Percentiles rank a stretch among this genome's conserved stretches.
These are phyloP conservation scores for Tragelaphus scriptus DNA, from an alignment of 2,113 vertebrate genomes.

Conservation along the genomic window DNA sequence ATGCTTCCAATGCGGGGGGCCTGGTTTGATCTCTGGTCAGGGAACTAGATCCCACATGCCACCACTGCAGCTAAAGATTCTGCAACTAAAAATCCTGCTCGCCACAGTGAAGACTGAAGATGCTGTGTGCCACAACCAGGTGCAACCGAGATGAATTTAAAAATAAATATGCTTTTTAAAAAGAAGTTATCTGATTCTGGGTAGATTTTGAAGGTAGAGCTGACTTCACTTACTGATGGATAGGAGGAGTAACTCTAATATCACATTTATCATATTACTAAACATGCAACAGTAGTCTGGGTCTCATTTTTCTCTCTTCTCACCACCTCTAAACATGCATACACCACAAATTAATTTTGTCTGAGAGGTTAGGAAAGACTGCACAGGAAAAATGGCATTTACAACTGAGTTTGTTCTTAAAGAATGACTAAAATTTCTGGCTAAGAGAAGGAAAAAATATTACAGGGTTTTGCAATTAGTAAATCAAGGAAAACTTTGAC, in stretches of 20 bases:
- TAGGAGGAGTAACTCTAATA: neutral
- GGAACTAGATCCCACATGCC: neutral
- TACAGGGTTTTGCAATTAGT: neutral
- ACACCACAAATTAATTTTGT: neutral
- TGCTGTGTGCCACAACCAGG: neutral
- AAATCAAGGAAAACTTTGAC: constrained; percentile 19
- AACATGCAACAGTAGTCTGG: neutral
- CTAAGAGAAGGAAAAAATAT: neutral
- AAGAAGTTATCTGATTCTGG: neutral
- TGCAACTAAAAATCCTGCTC: neutral
- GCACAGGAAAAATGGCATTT: neutral
- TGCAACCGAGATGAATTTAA: neutral
- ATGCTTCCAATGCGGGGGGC: neutral
- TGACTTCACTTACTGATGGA: neutral
- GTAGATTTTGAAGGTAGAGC: neutral
- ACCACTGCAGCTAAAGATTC: neutral
- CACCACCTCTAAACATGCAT: neutral
- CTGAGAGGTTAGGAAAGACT: neutral
- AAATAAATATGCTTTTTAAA: neutral
- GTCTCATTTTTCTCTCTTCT: neutral
- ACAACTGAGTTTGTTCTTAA: neutral
- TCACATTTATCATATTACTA: neutral
- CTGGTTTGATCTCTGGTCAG: neutral
- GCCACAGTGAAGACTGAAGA: neutral
- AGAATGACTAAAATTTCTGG: neutral